phyloP scores from a whole-genome alignment of 2,113 vertebrate genomes.

The Scortum barcoo region DNA sequence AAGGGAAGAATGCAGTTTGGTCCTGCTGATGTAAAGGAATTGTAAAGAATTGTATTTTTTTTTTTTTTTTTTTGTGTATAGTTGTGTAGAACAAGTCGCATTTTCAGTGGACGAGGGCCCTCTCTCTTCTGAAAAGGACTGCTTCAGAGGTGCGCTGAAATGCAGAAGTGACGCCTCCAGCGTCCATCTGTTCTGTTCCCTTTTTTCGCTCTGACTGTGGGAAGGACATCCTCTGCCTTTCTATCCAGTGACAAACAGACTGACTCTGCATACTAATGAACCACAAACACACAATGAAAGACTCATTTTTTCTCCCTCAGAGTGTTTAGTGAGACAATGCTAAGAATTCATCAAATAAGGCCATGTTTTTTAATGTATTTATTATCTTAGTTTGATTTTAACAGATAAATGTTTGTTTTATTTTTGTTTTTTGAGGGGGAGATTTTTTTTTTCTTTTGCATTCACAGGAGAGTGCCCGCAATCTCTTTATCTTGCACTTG shows the following conservation, averaged over 20 bases:
- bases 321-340: slow-evolving; percentile 28
- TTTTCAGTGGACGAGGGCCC: slow-evolving; percentile 36
- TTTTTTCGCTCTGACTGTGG: slow-evolving; percentile 13
- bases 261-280: slow-evolving; percentile 41
- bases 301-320: not conserved
- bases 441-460: slow-evolving; percentile 29
- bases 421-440: too few relatives aligned
- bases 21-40: slow-evolving; percentile 83
- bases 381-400: slow-evolving; percentile 65
- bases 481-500: slow-evolving; percentile 48
- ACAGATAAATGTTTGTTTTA: slow-evolving; percentile 28
- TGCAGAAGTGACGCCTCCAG: slow-evolving; percentile 12
- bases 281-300: slow-evolving; percentile 33
- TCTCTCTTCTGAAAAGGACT: slow-evolving; percentile 30
- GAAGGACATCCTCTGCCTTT: slow-evolving; percentile 64
- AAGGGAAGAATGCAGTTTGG: slow-evolving; percentile 72
- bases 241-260: slow-evolving; percentile 44
- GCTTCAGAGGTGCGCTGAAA: slow-evolving; percentile 40
- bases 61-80: slow-evolving; percentile 74
- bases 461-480: slow-evolving; percentile 68
- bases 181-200: slow-evolving; percentile 25
- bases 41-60: slow-evolving; percentile 65
- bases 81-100: slow-evolving; percentile 54
- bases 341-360: slow-evolving; percentile 51
- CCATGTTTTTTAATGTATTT: slow-evolving; percentile 63